Conservation (phyloP, 1,140 invertebrate genomes). For the Hylyphantes graminicola region DNA sequence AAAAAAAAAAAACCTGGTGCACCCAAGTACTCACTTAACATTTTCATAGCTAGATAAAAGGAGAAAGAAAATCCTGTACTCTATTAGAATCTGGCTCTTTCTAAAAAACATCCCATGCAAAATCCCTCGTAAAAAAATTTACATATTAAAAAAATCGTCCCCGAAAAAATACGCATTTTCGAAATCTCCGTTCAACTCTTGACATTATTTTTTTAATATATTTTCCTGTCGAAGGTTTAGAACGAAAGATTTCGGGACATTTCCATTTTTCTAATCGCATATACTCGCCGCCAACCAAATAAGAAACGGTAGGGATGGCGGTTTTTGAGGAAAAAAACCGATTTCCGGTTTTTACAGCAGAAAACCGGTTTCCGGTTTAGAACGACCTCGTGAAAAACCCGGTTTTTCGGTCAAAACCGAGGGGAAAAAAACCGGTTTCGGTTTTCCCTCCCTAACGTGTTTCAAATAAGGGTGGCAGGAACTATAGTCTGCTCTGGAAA, state of each 20-base stretch:
- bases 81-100: not conserved
- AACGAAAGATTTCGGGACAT: not conserved
- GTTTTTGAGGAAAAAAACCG: no score
- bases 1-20: not conserved
- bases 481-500: not conserved
- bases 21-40: not conserved
- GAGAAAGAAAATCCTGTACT: not conserved
- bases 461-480: no score
- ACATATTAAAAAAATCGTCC: not conserved
- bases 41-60: not conserved
- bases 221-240: not conserved
- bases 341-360: no score
- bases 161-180: not conserved
- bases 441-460: no score
- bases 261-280: slow-evolving; percentile 9
- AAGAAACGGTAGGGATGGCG: no score
- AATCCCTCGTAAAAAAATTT: not conserved
- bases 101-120: not conserved
- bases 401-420: no score
- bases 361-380: no score
- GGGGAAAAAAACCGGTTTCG: no score
- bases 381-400: no score
- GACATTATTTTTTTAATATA: not conserved
- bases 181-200: no score
- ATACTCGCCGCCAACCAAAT: no score